Conservation (phyloP, 2,888 invertebrate genomes). For the Polyploca ridens region DNA sequence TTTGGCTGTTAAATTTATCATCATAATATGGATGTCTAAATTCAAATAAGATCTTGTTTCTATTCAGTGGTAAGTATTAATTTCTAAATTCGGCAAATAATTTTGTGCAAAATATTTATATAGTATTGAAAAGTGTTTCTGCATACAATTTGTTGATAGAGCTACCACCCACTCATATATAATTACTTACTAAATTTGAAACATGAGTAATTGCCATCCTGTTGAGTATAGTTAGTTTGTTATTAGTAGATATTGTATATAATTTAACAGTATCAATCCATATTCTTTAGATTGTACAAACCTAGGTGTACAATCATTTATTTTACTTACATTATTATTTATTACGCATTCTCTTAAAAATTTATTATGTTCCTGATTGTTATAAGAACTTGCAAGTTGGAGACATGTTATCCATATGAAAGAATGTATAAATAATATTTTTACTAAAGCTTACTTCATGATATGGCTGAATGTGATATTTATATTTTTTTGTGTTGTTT, state of each 20-base stretch:
- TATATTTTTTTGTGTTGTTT: too few relatives aligned
- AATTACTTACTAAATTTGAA: too few relatives aligned
- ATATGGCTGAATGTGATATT: too few relatives aligned
- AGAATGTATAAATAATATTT: too few relatives aligned
- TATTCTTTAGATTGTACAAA: neutral
- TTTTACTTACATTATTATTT: neutral
- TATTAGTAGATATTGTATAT: too few relatives aligned
- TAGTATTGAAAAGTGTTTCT: neutral
- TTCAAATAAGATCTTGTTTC: slow-evolving; percentile 38
- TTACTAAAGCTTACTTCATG: too few relatives aligned
- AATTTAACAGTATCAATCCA: too few relatives aligned
- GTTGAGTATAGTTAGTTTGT: too few relatives aligned
- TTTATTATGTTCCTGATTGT: too few relatives aligned
- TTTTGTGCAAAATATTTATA: neutral
- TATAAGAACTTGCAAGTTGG: too few relatives aligned
- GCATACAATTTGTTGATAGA: neutral
- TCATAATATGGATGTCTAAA: slow-evolving; percentile 41
- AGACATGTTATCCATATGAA: too few relatives aligned
- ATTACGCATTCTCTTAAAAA: neutral
- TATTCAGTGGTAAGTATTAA: neutral
- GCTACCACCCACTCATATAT: neutral
- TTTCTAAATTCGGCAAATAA: neutral
- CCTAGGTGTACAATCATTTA: neutral
- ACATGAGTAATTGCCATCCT: too few relatives aligned
- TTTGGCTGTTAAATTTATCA: slow-evolving; percentile 58